Percentiles rank a stretch among this genome's conserved stretches.
These are phyloP conservation scores for Azemiops feae DNA, from an alignment of 2,113 vertebrate species.

Conservation along the genomic window DNA sequence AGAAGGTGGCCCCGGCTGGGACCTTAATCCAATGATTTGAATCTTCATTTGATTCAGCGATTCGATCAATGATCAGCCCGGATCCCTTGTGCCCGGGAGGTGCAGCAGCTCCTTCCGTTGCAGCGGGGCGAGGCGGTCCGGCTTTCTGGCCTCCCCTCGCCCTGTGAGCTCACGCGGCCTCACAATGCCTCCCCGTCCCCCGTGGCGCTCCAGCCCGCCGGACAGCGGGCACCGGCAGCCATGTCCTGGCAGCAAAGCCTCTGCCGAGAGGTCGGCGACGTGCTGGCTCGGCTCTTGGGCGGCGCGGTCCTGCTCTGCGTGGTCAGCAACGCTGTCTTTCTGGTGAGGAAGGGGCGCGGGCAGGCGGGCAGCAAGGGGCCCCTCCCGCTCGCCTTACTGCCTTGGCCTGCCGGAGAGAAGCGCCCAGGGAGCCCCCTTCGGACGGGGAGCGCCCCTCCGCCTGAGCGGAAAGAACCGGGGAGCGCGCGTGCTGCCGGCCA, in stretches of 20 bases:
- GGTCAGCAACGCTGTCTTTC: not conserved
- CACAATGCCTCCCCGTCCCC: not conserved
- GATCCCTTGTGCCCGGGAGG: not conserved
- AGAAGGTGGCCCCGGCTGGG: not conserved
- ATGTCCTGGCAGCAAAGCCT: not conserved
- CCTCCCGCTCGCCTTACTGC: not conserved
- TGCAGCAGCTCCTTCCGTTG: too few relatives aligned
- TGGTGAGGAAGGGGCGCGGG: not conserved
- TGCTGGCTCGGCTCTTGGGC: not conserved
- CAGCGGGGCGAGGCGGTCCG: too few relatives aligned
- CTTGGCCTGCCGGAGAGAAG: not conserved
- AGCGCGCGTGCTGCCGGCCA: not conserved
- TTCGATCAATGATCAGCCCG: not conserved
- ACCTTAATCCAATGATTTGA: not conserved
- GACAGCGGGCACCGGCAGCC: too few relatives aligned
- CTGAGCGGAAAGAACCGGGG: not conserved
- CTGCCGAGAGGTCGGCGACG: not conserved
- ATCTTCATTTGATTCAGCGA: too few relatives aligned
- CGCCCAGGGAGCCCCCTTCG: not conserved
- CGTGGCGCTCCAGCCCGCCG: too few relatives aligned
- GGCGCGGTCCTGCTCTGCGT: conserved; percentile 1
- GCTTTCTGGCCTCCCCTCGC: not conserved
- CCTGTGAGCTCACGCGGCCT: not conserved
- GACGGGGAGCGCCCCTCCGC: not conserved
- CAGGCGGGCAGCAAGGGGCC: not conserved